Percentiles rank a stretch among this genome's conserved stretches.
These are phyloP conservation scores for Pseudococcus jackbeardsleyi DNA, from an alignment of 2,888 invertebrate genomes.

Conservation along the genomic window DNA sequence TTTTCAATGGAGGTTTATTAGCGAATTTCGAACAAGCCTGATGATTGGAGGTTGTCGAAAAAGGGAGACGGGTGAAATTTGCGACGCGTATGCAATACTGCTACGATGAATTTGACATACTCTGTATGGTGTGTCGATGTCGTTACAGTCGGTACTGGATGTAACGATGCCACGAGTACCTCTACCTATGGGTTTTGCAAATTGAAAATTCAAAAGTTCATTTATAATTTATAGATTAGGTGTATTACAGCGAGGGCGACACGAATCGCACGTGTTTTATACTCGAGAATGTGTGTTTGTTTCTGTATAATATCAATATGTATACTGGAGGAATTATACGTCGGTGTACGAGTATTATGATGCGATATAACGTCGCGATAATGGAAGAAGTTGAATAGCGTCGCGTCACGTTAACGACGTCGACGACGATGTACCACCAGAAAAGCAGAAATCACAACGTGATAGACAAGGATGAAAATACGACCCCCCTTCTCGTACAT, in stretches of 20 bases:
- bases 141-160: background rate
- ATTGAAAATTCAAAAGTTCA: conserved; percentile 32
- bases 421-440: background rate
- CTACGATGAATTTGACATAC: background rate
- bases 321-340: background rate
- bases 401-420: conserved; percentile 15
- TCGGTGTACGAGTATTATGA: background rate
- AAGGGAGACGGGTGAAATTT: background rate
- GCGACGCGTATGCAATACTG: background rate
- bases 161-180: background rate
- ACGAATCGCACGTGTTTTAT: background rate
- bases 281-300: background rate
- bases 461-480: no score
- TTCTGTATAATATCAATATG: no score
- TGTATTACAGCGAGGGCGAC: background rate
- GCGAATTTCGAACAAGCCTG: conserved; percentile 4
- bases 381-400: conserved; percentile 23
- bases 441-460: background rate
- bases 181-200: background rate
- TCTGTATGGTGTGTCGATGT: background rate
- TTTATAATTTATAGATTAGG: conserved; percentile 12
- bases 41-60: background rate
- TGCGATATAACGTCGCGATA: background rate
- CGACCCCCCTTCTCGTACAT: no score
- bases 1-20: conserved; percentile 28